These are phyloP conservation scores for Xerus inauris DNA, from an alignment of 2,113 vertebrate species.

Conservation along the genomic window DNA sequence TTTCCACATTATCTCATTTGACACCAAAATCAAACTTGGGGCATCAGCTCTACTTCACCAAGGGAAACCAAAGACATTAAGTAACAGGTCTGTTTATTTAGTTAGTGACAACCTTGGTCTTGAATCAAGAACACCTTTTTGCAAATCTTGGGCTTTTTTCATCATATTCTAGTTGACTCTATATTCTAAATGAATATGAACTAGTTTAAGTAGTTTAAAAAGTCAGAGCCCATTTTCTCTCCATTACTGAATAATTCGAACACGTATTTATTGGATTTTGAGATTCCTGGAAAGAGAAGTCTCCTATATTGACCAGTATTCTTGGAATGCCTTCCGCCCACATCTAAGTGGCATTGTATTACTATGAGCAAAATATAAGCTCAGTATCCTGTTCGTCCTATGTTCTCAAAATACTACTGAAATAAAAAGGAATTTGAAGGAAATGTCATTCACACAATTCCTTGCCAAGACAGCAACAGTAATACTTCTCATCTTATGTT, in stretches of 20 bases:
- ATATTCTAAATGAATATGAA: neutral
- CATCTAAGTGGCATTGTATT: neutral
- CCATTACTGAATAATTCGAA: neutral
- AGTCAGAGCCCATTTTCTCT: neutral
- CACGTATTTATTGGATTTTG: neutral
- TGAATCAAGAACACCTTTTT: neutral
- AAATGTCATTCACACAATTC: neutral
- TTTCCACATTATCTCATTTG: neutral
- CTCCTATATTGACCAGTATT: neutral
- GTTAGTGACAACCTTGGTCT: neutral
- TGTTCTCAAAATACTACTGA: constrained; percentile 5
- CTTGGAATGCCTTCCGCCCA: neutral
- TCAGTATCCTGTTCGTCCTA: neutral
- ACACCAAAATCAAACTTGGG: neutral
- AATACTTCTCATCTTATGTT: neutral
- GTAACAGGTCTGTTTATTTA: neutral
- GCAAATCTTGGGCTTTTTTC: neutral
- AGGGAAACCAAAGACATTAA: neutral
- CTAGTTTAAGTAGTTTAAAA: neutral
- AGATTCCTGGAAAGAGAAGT: neutral
- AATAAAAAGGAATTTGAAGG: neutral
- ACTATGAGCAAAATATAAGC: neutral
- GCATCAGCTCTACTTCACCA: neutral
- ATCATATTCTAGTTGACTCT: neutral
- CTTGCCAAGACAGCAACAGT: neutral